Base-by-base conservation (phyloP, 2,888 invertebrate genomes). In the Neelides folsomi region DNA sequence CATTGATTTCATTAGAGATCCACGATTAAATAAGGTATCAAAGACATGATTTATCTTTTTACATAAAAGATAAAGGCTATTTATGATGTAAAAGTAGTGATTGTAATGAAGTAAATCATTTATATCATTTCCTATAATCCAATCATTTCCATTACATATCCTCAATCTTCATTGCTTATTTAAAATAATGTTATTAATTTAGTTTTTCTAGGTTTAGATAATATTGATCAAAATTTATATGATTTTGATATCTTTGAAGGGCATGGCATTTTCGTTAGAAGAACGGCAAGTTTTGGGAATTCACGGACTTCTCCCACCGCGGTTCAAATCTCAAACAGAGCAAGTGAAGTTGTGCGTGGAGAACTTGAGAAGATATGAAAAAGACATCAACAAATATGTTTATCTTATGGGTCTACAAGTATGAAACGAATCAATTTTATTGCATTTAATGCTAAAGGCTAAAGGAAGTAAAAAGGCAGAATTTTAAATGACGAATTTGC, bases 231-330 rank as follows among this genome's bases (percentile, higher is more conserved):
- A n/a, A n/a, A n/a, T n/a, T n/a, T n/a, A n/a, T n/a, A n/a, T n/a
- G n/a, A n/a, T n/a, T n/a, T n/a, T 27, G 27, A 27, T 27, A 27
- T 27, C 27, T 58, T 72, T 75, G 16, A 72, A 98, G 95, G 97
- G 97, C 44, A 80, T 95, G 79, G 94, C 92, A 9, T 98, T 97
- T 71, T 81, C 84, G 1, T 78, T 92, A 57, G 83, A 88, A 71
- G 98, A 98, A 73, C 80, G 98, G 2, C 97, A 97, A 73, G 72
- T 82, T 47, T 75, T 98, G 67, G 95, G 95, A 50, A 86, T 98
- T 67, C 95, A 95, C 68, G 98, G 98, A 1, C 77, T 98, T 16
- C 74, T 98, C 57, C 97, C 98, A 0, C 87, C 93, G 1, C 77
- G 82, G 45, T 85, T 95, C 43, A 88, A 92, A 74, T 82, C 80